A percentile compares a stretch with the other conserved stretches of the same genome.
Evolutionary conservation across 2,797 vertebrate species (phyloP).

Genomic region (Peromyscus attwateri): DNA sequence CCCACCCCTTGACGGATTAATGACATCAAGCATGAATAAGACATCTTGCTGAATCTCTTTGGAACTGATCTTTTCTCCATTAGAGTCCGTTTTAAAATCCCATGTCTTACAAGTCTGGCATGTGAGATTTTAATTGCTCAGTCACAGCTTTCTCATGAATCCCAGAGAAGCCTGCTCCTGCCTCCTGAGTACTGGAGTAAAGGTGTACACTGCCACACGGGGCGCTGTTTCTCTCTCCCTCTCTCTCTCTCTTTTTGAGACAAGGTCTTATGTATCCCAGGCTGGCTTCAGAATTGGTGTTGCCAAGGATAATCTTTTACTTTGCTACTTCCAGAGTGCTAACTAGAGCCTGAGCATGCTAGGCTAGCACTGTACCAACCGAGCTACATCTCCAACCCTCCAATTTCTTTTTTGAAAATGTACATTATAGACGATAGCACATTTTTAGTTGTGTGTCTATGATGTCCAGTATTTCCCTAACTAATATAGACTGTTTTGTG

Average conservation of each 20-base stretch:
- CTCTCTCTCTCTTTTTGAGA: slow-evolving; percentile 29
- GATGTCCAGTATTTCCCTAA: background rate
- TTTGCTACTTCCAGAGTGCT: background rate
- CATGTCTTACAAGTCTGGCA: slow-evolving; percentile 57
- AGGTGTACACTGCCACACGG: background rate
- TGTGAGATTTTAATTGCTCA: slow-evolving; percentile 83
- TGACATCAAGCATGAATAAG: slow-evolving; percentile 47
- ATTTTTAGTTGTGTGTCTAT: background rate
- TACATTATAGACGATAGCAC: background rate
- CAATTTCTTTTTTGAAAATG: slow-evolving; percentile 48
- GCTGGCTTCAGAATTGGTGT: background rate
- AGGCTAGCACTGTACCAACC: background rate
- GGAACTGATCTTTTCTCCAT: slow-evolving; percentile 41
- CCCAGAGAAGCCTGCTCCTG: background rate
- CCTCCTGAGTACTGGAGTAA: background rate
- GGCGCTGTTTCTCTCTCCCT: background rate
- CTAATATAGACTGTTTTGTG: slow-evolving; percentile 17
- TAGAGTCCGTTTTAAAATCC: slow-evolving; percentile 52
- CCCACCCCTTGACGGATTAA: background rate
- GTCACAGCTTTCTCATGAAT: slow-evolving; percentile 83
- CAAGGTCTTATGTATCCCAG: background rate
- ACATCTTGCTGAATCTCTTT: slow-evolving; percentile 54
- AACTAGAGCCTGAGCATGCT: background rate
- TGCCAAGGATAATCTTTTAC: background rate
- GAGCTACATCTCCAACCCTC: background rate